phyloP scores from a whole-genome alignment of 2,888 invertebrate species.

The Drosophila neotestacea region DNA sequence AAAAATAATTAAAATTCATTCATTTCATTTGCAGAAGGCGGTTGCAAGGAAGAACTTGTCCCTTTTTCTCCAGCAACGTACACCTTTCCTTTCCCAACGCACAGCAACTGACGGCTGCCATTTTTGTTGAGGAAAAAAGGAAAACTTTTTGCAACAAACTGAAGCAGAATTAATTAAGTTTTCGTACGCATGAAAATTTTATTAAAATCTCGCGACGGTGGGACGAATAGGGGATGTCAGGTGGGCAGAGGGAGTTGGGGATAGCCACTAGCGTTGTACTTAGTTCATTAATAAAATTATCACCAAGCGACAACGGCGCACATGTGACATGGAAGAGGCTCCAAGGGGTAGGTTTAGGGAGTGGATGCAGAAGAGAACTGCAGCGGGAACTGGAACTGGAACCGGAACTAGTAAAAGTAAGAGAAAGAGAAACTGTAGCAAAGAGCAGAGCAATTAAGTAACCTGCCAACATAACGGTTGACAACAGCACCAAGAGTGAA shows the following conservation, averaged over 20 bases:
- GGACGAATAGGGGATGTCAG: not conserved
- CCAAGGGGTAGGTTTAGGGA: not conserved
- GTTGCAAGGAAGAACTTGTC: conserved; percentile 16
- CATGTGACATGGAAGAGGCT: conserved; percentile 44
- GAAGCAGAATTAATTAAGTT: conserved; percentile 81
- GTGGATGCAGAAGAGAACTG: not conserved
- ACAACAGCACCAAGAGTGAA: conserved; percentile 50
- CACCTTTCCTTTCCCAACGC: not conserved
- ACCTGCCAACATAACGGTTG: conserved; percentile 84
- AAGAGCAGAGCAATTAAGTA: conserved; percentile 83
- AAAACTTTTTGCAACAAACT: conserved; percentile 69
- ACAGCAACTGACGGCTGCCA: conserved; percentile 55
- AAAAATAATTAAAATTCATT: conserved; percentile 80
- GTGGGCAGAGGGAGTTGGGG: not conserved
- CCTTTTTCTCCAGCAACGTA: conserved; percentile 1
- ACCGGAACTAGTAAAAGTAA: not conserved
- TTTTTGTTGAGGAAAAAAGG: conserved; percentile 45
- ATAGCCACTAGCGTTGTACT: conserved; percentile 68
- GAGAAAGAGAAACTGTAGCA: conserved; percentile 5
- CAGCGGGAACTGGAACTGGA: not conserved
- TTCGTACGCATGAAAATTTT: conserved; percentile 70
- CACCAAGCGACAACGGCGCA: conserved; percentile 72
- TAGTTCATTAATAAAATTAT: conserved; percentile 85
- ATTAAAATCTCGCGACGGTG: conserved; percentile 49
- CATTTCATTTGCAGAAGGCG: conserved; percentile 71